Evolutionary conservation across 2,888 invertebrate species (phyloP).

Genomic region (Schizaphis graminum): DNA sequence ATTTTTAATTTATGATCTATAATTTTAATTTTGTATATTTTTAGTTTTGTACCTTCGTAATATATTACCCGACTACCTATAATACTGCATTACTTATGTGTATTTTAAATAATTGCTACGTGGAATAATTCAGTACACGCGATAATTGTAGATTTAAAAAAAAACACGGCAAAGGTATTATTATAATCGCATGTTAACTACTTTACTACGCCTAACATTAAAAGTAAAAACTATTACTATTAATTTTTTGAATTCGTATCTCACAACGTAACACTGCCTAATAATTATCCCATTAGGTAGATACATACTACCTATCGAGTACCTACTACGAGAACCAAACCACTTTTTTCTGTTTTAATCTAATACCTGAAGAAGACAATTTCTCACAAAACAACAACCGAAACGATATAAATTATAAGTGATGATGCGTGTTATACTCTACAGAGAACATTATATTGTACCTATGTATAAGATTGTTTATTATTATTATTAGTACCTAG

Average conservation of each 20-base stretch:
- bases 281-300: not conserved
- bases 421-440: not conserved
- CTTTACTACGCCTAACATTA: not conserved
- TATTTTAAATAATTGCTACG: not conserved
- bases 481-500: not conserved
- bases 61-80: not conserved
- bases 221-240: not conserved
- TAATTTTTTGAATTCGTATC: not conserved
- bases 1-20: not conserved
- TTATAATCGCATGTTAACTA: not conserved
- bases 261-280: not conserved
- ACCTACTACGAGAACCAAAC: not conserved
- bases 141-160: not conserved
- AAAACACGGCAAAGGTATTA: not conserved
- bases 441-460: not conserved
- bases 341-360: not conserved
- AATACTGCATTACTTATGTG: not conserved
- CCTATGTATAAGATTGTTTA: not conserved
- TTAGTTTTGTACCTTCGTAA: not conserved
- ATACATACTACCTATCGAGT: not conserved
- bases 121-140: not conserved
- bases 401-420: conserved; percentile 5
- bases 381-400: conserved; percentile 5
- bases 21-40: not conserved
- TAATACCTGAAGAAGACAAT: not conserved